Percentiles rank a stretch among this genome's conserved stretches.
Evolutionary conservation across 2,888 invertebrate species (phyloP).

Genomic region (Hirtodrosophila trivittata): DNA sequence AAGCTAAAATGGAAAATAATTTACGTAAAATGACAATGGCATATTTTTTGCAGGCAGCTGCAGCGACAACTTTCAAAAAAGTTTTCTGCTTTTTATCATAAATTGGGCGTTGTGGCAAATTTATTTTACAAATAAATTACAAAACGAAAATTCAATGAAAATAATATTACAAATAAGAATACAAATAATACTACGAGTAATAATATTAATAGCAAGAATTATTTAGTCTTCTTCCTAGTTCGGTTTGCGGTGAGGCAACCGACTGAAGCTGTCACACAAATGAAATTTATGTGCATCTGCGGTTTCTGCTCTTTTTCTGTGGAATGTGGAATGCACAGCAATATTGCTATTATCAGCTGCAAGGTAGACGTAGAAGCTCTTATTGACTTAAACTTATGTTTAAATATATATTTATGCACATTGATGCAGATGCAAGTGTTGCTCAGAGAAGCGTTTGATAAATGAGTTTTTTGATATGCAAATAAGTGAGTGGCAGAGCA

Average conservation of each 20-base stretch:
- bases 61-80: constrained; percentile 25
- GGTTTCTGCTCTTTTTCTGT: constrained; percentile 37
- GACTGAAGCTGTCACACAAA: constrained; percentile 49
- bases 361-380: too few relatives aligned
- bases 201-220: constrained; percentile 7
- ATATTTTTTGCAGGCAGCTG: constrained; percentile 11
- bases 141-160: constrained; percentile 1
- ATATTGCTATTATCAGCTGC: neutral
- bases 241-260: constrained; percentile 24
- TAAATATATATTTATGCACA: too few relatives aligned
- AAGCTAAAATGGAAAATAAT: constrained; percentile 56
- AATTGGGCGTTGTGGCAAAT: constrained; percentile 10
- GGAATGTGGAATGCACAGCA: constrained; percentile 22
- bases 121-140: constrained; percentile 33
- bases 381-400: too few relatives aligned
- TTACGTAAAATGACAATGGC: constrained; percentile 37
- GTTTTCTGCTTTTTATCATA: constrained; percentile 12
- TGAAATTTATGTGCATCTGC: constrained; percentile 58
- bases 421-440: too few relatives aligned
- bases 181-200: neutral
- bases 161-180: constrained; percentile 11
- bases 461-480: too few relatives aligned
- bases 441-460: too few relatives aligned
- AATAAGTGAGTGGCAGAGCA: too few relatives aligned
- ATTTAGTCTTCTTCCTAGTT: constrained; percentile 8